Evolutionary conservation across 2,797 vertebrate species (phyloP), one percentile per base, ranked within the genome.

Genomic region (Peromyscus aztecus): DNA sequence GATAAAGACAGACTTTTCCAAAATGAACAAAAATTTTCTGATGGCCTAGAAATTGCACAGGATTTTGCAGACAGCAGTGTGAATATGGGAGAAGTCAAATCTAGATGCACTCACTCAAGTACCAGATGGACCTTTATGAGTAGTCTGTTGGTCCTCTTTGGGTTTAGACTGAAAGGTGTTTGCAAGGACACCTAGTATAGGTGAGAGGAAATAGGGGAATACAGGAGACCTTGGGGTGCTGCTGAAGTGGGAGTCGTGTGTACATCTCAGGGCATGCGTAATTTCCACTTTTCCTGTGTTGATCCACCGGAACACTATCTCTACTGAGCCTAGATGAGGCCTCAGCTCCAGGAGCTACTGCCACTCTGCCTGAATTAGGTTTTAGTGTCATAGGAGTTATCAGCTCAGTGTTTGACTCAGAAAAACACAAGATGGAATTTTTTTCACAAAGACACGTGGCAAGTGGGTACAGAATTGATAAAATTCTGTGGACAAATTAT

Each of bases 381-480:
- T 10, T 89, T 14, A 52, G 0, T 76, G 3, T 37, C 87, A 55
- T 11, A 84, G 14, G 17, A 81, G 27, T 91, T 75, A n/a, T 29
- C 4, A 81, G 2, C 14, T 81, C 37, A 77, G 23, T 76, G 75
- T 46, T 94, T 78, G n/a, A 73, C 11, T 92, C 10, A n/a, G 4
- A 84, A 27, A 83, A 65, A 49, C 46, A 55, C 2, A 9, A 83
- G 63, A 59, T 90, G 17, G 55, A 52, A 75, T 3, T 61, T 84
- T 37, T 37, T 86, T 83, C 40, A 63, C 61, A 94, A 69, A 73
- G 73, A 19, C 37, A 82, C 55, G 29, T 23, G 87, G 52, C 2
- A 92, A 94, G 46, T 81, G 40, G 34, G 8, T 57, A 29, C 29
- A 95, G 23, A 80, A 87, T 94, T 85, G 75, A 43, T 94, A 82